Conservation (phyloP, 2,888 invertebrate species). For the Hirtodrosophila trivittata region DNA sequence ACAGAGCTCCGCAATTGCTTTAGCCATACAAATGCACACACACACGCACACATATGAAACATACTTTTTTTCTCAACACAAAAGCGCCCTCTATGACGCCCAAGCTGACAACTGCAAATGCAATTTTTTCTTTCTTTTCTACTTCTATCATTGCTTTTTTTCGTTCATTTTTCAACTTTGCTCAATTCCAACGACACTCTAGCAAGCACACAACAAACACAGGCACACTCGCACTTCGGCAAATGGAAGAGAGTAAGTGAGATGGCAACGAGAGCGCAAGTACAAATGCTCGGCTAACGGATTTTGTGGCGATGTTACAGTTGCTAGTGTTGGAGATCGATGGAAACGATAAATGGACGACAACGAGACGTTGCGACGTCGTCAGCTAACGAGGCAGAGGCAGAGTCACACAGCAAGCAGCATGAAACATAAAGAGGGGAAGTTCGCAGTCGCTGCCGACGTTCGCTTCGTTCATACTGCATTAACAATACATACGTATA, state of each 20-base stretch:
- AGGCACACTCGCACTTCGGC: slow-evolving; percentile 24
- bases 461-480: slow-evolving; percentile 39
- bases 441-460: slow-evolving; percentile 55
- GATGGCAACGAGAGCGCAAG: slow-evolving; percentile 61
- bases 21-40: neutral
- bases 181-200: slow-evolving; percentile 52
- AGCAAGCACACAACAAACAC: no score
- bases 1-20: slow-evolving; percentile 17
- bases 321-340: slow-evolving; percentile 73
- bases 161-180: slow-evolving; percentile 54
- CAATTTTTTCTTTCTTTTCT: slow-evolving; percentile 46
- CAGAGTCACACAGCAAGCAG: slow-evolving; percentile 27
- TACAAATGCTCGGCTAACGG: slow-evolving; percentile 60
- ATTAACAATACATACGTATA: slow-evolving; percentile 27
- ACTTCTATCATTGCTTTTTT: slow-evolving; percentile 41
- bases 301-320: slow-evolving; percentile 59
- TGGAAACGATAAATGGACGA: slow-evolving; percentile 76
- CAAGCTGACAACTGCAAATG: slow-evolving; percentile 50
- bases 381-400: slow-evolving; percentile 54
- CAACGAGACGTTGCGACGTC: slow-evolving; percentile 59
- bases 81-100: slow-evolving; percentile 48
- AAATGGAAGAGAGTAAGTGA: slow-evolving; percentile 27
- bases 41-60: slow-evolving; percentile 14
- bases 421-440: slow-evolving; percentile 76
- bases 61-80: slow-evolving; percentile 25